These are phyloP conservation scores for Eufriesea mexicana DNA, from an alignment of 1,140 invertebrate species.

Conservation along the genomic window DNA sequence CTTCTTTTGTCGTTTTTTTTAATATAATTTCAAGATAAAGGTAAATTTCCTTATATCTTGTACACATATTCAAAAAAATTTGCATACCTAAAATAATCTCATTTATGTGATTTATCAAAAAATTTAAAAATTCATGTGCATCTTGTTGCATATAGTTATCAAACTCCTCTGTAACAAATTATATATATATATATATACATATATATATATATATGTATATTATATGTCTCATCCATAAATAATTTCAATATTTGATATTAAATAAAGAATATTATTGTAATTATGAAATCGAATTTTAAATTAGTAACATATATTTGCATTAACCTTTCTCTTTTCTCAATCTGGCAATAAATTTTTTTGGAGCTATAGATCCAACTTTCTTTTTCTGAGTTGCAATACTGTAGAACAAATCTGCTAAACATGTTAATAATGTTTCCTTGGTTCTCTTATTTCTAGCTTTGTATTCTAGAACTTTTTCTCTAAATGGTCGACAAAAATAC, in stretches of 20 bases:
- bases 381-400: conserved; percentile 99
- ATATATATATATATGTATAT: conserved; percentile 29
- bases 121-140: conserved; percentile 99
- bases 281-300: conserved; percentile 7
- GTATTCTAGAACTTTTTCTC: conserved; percentile 99
- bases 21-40: too few species aligned
- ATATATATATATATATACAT: conserved; percentile 34
- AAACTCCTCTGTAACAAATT: conserved; percentile 93
- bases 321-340: conserved; percentile 99
- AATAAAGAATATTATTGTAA: background rate
- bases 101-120: conserved; percentile 98
- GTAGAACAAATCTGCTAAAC: conserved; percentile 98
- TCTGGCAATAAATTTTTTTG: conserved; percentile 99
- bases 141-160: conserved; percentile 99
- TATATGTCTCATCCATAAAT: background rate
- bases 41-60: too few species aligned
- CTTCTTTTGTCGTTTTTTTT: too few species aligned
- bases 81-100: conserved; percentile 94
- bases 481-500: conserved; percentile 99
- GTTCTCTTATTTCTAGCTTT: conserved; percentile 98
- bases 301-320: background rate
- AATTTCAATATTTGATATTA: background rate
- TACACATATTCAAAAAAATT: conserved; percentile 9
- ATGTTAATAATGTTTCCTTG: conserved; percentile 98
- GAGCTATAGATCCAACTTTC: conserved; percentile 99